Evolutionary conservation across 2,797 vertebrate genomes (phyloP).

Genomic region (Smutsia gigantea): DNA sequence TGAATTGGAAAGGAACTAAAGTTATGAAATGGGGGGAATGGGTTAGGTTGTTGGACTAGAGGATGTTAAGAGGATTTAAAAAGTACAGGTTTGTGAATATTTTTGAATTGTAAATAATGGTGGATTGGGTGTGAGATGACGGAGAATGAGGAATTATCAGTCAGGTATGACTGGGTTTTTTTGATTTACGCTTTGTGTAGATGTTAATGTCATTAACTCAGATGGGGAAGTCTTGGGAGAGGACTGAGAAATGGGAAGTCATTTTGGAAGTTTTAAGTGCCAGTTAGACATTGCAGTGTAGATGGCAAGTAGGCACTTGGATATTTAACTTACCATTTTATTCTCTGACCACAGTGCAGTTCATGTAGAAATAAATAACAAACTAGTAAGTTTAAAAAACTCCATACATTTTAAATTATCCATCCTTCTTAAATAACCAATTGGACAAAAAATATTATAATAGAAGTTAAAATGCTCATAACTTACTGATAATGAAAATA

Average conservation of each 20-base stretch:
- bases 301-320: neutral
- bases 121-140: neutral
- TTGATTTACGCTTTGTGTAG: neutral
- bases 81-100: neutral
- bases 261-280: neutral
- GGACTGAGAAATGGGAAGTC: neutral
- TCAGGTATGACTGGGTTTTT: neutral
- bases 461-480: neutral
- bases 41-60: neutral
- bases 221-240: neutral
- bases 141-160: neutral
- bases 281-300: neutral
- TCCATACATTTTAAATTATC: neutral
- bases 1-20: neutral
- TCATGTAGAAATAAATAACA: slow-evolving; percentile 2
- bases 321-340: neutral
- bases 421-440: neutral
- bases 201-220: neutral
- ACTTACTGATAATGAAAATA: neutral
- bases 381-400: neutral
- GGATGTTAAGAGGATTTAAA: neutral
- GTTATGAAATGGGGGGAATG: neutral
- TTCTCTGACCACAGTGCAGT: neutral
- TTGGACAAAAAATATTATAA: neutral
- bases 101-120: neutral